A percentile compares a stretch with the other conserved stretches of the same genome.
These are phyloP conservation scores for Stigmatopora nigra DNA, from an alignment of 2,113 vertebrate genomes.

Conservation along the genomic window DNA sequence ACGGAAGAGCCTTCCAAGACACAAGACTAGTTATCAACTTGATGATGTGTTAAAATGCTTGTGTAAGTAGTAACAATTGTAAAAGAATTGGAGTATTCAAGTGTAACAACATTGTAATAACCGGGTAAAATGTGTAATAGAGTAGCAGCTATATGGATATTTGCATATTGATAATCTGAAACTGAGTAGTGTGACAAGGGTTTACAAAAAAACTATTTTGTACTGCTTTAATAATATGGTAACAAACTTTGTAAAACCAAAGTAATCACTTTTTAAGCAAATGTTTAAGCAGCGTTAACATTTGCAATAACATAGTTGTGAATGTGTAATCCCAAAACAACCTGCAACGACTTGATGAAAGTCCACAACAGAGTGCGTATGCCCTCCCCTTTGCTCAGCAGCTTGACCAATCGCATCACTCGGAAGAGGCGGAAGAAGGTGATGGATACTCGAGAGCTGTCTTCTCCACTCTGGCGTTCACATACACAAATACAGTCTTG, in stretches of 20 bases:
- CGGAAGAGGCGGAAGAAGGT: constrained; percentile 99
- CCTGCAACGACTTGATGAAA: constrained; percentile 98
- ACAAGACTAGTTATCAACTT: background rate
- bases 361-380: constrained; percentile 97
- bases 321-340: constrained; percentile 39
- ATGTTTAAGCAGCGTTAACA: background rate
- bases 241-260: background rate
- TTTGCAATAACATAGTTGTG: background rate
- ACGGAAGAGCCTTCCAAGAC: constrained; percentile 76
- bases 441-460: constrained; percentile 96
- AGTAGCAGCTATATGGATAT: background rate
- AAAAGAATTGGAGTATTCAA: background rate
- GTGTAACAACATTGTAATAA: background rate
- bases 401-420: constrained; percentile 96
- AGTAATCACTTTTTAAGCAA: background rate
- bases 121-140: background rate
- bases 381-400: constrained; percentile 95
- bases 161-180: background rate
- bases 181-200: background rate
- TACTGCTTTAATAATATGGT: background rate
- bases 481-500: background rate
- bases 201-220: background rate
- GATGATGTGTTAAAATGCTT: background rate
- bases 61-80: background rate
- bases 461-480: constrained; percentile 78